These are phyloP conservation scores for Thaumetopoea pityocampa DNA, from an alignment of 1,140 invertebrate genomes.

Conservation along the genomic window DNA sequence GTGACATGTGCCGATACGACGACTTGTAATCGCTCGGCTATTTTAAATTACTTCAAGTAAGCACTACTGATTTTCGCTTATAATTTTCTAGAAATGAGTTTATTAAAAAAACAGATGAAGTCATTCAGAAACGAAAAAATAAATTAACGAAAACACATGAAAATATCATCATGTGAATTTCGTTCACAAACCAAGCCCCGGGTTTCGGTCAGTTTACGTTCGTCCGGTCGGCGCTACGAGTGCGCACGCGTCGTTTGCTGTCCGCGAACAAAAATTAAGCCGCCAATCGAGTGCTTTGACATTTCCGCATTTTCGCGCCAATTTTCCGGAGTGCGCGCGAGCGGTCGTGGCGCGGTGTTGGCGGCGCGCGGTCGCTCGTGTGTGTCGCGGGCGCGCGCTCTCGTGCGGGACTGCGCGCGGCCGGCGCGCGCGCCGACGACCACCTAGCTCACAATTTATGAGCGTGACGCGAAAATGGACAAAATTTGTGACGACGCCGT, in stretches of 20 bases:
- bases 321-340: conserved; percentile 53
- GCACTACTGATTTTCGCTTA: too few relatives aligned
- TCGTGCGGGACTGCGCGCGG: conserved; percentile 52
- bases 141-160: too few relatives aligned
- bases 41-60: background rate
- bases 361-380: conserved; percentile 38
- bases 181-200: too few relatives aligned
- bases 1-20: too few relatives aligned
- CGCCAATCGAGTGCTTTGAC: conserved; percentile 47
- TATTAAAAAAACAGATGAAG: conserved; percentile 18
- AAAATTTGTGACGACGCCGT: conserved; percentile 26
- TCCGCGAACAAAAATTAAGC: conserved; percentile 35
- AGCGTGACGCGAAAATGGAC: conserved; percentile 57
- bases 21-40: too few relatives aligned
- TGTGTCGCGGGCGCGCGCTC: conserved; percentile 54
- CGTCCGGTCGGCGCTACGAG: conserved; percentile 16
- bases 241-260: conserved; percentile 13
- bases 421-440: conserved; percentile 37
- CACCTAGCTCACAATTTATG: conserved; percentile 65
- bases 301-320: conserved; percentile 67
- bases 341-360: conserved; percentile 16
- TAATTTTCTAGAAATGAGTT: too few relatives aligned
- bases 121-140: conserved; percentile 22
- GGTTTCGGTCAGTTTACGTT: too few relatives aligned
- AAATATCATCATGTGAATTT: conserved; percentile 16